Evolutionary conservation across 2,113 vertebrate species (phyloP).

Genomic region (Malurus melanocephalus): DNA sequence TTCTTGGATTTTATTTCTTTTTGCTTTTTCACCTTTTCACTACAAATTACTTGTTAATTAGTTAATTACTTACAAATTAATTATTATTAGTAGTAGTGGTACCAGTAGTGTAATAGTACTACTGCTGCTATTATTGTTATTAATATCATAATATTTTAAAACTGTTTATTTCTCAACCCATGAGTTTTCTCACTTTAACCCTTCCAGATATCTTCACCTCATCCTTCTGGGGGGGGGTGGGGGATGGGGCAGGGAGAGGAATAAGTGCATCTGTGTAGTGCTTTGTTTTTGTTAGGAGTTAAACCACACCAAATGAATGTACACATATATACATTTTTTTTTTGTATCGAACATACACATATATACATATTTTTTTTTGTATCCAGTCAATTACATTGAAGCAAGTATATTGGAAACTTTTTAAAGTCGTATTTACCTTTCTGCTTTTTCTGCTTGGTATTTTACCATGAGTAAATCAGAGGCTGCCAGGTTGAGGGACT

Average conservation of each 20-base stretch:
- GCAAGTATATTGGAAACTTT: neutral
- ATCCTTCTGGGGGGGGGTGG: neutral
- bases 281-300: neutral
- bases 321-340: neutral
- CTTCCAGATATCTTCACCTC: neutral
- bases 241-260: neutral
- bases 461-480: neutral
- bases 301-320: neutral
- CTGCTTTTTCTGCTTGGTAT: accelerated
- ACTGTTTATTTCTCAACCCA: neutral
- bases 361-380: neutral
- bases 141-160: neutral
- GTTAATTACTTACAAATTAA: neutral
- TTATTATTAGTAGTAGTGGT: neutral
- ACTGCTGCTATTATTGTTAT: neutral
- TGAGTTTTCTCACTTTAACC: neutral
- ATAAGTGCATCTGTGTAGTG: neutral
- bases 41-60: no score
- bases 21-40: neutral
- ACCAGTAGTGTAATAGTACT: neutral
- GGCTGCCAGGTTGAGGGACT: neutral
- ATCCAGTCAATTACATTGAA: neutral
- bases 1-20: neutral
- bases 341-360: neutral
- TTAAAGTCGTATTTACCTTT: neutral